phyloP scores from a whole-genome alignment of 2,797 vertebrate species.

The Merluccius polli region DNA sequence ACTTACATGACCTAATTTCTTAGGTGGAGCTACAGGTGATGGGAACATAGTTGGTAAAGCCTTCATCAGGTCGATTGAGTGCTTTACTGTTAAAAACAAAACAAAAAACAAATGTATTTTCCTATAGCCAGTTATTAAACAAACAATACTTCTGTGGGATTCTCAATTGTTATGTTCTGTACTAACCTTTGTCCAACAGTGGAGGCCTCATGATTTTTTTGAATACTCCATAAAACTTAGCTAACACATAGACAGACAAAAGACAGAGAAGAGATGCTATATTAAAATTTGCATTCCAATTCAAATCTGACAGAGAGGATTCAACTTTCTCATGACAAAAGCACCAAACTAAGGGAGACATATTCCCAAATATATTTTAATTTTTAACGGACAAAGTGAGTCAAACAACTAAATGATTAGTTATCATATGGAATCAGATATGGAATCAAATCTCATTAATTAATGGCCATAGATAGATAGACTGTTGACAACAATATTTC shows the following conservation, averaged over 20 bases:
- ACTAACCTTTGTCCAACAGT: constrained; percentile 15
- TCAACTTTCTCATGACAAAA: no score
- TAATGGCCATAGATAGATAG: no score
- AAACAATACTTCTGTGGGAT: constrained; percentile 20
- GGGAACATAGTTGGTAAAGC: constrained; percentile 32
- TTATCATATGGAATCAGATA: no score
- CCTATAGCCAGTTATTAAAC: constrained; percentile 4
- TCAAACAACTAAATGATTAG: no score
- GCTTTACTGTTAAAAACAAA: constrained; percentile 24
- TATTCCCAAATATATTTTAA: no score
- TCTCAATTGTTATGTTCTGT: constrained; percentile 16
- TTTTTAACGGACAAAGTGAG: no score
- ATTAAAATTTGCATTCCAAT: neutral
- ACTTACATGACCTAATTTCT: constrained; percentile 36
- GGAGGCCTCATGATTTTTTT: constrained; percentile 19
- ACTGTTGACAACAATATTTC: no score
- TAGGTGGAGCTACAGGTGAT: constrained; percentile 27
- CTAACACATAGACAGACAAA: constrained; percentile 16
- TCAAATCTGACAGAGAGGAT: no score
- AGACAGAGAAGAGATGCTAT: neutral
- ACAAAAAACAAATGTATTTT: no score
- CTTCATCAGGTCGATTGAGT: constrained; percentile 28
- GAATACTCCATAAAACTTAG: constrained; percentile 14
- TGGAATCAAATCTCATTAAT: no score
- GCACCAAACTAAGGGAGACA: no score